These are phyloP conservation scores for Lepidotrigona ventralis DNA, from an alignment of 1,140 invertebrate genomes.

Conservation along the genomic window DNA sequence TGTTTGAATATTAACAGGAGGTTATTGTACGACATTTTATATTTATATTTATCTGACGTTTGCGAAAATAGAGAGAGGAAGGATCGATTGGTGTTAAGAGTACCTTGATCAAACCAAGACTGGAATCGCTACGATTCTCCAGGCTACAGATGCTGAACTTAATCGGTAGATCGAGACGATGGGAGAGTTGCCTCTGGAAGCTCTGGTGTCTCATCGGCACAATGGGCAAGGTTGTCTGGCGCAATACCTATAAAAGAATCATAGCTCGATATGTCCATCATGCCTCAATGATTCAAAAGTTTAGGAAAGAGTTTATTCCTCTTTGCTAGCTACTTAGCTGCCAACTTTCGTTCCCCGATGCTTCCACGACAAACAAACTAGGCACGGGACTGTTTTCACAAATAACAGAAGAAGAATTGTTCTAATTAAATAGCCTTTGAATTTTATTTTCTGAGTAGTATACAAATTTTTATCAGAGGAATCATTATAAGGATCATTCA, in stretches of 20 bases:
- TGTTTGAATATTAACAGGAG: too few species aligned
- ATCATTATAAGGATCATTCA: too few species aligned
- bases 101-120: constrained; percentile 86
- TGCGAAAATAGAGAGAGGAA: not conserved
- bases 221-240: constrained; percentile 90
- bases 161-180: constrained; percentile 87
- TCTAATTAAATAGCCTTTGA: not conserved
- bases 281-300: not conserved
- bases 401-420: not conserved
- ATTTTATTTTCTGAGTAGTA: too few species aligned
- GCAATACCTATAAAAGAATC: constrained; percentile 81
- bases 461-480: too few species aligned
- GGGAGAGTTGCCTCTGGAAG: constrained; percentile 89
- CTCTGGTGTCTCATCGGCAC: constrained; percentile 89
- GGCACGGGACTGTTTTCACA: not conserved
- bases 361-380: not conserved
- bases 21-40: not conserved
- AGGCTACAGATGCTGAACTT: constrained; percentile 88
- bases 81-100: constrained; percentile 29
- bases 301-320: not conserved
- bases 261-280: not conserved
- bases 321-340: not conserved
- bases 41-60: not conserved
- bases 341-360: not conserved
- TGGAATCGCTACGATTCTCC: constrained; percentile 84